Conservation (phyloP, 2,888 invertebrate species). For the Lutraria lutraria region DNA sequence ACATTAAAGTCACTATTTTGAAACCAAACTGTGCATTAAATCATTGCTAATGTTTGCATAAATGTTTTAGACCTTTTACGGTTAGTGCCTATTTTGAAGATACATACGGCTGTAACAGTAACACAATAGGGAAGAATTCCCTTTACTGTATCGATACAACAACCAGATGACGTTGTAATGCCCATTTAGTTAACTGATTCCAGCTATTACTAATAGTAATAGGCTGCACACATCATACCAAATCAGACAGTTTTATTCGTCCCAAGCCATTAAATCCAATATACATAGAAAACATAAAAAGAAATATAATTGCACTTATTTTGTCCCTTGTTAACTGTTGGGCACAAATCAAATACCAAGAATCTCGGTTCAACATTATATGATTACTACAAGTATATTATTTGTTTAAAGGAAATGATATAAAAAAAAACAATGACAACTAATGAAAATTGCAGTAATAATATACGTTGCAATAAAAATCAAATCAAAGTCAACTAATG, state of each 20-base stretch:
- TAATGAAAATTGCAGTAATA: neutral
- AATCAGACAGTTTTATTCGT: slow-evolving; percentile 21
- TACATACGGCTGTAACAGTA: neutral
- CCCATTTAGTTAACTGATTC: slow-evolving; percentile 27
- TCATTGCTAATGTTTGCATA: slow-evolving; percentile 1
- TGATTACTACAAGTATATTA: neutral
- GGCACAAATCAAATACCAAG: neutral
- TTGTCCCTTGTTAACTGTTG: neutral
- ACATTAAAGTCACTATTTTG: slow-evolving; percentile 19
- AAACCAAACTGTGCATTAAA: neutral
- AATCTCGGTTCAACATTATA: neutral
- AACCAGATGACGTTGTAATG: neutral
- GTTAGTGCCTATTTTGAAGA: slow-evolving; percentile 14
- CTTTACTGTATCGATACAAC: neutral
- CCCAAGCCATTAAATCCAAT: neutral
- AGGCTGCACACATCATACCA: neutral
- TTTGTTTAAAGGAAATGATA: neutral
- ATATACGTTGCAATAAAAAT: neutral
- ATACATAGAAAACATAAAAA: slow-evolving; percentile 8
- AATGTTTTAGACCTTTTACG: slow-evolving; percentile 11
- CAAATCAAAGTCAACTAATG: neutral
- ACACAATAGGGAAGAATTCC: slow-evolving; percentile 4
- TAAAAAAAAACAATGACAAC: neutral
- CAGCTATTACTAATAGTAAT: neutral
- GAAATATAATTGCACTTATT: neutral